phyloP scores from a whole-genome alignment of 2,888 invertebrate genomes.

The Lasioglossum vierecki region DNA sequence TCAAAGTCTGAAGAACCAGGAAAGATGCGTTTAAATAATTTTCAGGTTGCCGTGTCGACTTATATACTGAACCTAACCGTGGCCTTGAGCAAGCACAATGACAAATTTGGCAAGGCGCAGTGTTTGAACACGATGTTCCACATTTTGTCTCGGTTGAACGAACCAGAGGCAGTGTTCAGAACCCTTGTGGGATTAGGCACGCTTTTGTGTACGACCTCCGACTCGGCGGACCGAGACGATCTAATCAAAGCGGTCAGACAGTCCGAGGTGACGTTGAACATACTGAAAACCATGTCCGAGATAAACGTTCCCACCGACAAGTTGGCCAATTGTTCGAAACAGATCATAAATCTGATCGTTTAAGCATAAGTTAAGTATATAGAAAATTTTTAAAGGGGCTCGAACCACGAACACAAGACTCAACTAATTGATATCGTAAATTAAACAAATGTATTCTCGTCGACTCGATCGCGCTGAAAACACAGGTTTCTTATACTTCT shows the following conservation, averaged over 20 bases:
- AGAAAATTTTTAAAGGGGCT: slow-evolving; percentile 15
- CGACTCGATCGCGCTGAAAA: slow-evolving; percentile 39
- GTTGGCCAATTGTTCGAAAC: slow-evolving; percentile 78
- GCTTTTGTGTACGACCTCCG: slow-evolving; percentile 85
- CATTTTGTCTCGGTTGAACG: slow-evolving; percentile 86
- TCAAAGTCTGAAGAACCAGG: neutral
- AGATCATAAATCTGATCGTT: slow-evolving; percentile 79
- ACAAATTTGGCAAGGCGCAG: slow-evolving; percentile 84
- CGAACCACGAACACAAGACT: slow-evolving; percentile 25
- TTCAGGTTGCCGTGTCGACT: slow-evolving; percentile 91
- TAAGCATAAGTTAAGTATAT: slow-evolving; percentile 59
- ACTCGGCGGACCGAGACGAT: slow-evolving; percentile 73
- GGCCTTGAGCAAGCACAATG: slow-evolving; percentile 86
- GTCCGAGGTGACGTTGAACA: slow-evolving; percentile 72
- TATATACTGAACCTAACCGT: slow-evolving; percentile 90
- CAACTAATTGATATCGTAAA: slow-evolving; percentile 43
- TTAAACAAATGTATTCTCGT: slow-evolving; percentile 39
- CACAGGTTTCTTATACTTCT: slow-evolving; percentile 59
- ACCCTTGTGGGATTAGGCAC: slow-evolving; percentile 92
- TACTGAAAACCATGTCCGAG: slow-evolving; percentile 75
- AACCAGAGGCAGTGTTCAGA: slow-evolving; percentile 91
- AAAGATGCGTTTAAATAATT: slow-evolving; percentile 59
- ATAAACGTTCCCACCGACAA: slow-evolving; percentile 71
- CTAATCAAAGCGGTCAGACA: slow-evolving; percentile 74
- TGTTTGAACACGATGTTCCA: slow-evolving; percentile 86